A percentile compares a stretch with the other conserved stretches of the same genome.
Evolutionary conservation across 1,140 invertebrate genomes (phyloP).

Genomic region (Sinonovacula constricta): DNA sequence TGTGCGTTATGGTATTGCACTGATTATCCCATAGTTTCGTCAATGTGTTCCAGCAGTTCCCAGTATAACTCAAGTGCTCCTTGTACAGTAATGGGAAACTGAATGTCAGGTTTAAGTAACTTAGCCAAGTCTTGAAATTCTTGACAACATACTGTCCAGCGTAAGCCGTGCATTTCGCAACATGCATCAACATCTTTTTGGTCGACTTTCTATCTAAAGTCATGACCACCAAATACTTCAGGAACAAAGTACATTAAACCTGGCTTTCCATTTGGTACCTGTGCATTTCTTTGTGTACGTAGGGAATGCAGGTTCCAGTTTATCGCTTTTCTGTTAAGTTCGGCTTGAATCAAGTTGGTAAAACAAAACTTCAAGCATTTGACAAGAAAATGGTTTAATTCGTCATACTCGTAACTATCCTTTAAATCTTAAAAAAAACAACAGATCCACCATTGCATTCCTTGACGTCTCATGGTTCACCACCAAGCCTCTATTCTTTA

Average conservation of each 20-base stretch:
- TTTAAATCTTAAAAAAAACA: not conserved
- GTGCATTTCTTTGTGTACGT: constrained; percentile 19
- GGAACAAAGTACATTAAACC: constrained; percentile 35
- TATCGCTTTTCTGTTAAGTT: constrained; percentile 29
- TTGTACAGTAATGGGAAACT: not conserved
- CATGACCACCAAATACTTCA: constrained; percentile 28
- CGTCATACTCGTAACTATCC: no score
- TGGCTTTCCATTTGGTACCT: constrained; percentile 34
- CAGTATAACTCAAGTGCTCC: constrained; percentile 7
- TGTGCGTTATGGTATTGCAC: no score
- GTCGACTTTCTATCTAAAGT: constrained; percentile 15
- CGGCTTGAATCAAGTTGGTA: constrained; percentile 12
- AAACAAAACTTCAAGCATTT: constrained; percentile 42
- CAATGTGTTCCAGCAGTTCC: constrained; percentile 5
- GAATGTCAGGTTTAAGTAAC: constrained; percentile 16
- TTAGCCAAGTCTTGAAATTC: constrained; percentile 13
- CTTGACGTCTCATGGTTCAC: not conserved
- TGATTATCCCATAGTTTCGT: constrained; percentile 5
- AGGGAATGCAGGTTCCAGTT: constrained; percentile 39
- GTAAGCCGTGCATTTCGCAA: constrained; percentile 12
- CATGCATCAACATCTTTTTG: constrained; percentile 23
- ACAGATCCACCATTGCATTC: not conserved
- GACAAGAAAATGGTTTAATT: no score
- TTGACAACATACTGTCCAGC: not conserved
- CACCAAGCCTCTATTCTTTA: not conserved